Percentiles rank a stretch among this genome's conserved stretches.
phyloP scores from a whole-genome alignment of 2,888 invertebrate genomes.

The Caenorhabditis sp. region DNA sequence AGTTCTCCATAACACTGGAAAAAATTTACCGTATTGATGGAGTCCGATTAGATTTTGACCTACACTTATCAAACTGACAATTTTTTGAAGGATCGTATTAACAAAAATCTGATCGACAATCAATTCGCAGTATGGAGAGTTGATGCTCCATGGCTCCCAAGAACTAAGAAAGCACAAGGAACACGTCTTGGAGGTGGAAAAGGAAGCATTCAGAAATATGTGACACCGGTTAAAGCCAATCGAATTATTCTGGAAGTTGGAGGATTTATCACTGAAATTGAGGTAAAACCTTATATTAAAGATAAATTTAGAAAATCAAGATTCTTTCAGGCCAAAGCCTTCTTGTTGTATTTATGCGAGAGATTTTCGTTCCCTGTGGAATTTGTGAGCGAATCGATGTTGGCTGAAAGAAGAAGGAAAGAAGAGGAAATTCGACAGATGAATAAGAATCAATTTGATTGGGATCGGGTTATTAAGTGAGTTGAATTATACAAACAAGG shows the following conservation, averaged over 20 bases:
- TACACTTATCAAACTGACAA: too few relatives aligned
- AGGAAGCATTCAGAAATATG: constrained; percentile 91
- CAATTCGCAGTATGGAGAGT: constrained; percentile 92
- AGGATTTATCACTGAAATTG: constrained; percentile 84
- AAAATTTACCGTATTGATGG: too few relatives aligned
- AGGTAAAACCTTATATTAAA: constrained; percentile 69
- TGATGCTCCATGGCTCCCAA: constrained; percentile 92
- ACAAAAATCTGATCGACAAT: constrained; percentile 81
- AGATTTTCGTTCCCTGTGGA: constrained; percentile 88
- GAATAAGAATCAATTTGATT: constrained; percentile 74
- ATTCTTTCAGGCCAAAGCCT: constrained; percentile 59
- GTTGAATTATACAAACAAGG: not conserved
- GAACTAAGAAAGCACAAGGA: constrained; percentile 82
- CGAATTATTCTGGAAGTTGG: constrained; percentile 92
- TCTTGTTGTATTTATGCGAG: constrained; percentile 78
- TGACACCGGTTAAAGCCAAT: constrained; percentile 88
- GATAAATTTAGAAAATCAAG: constrained; percentile 1
- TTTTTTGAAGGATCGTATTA: constrained; percentile 77
- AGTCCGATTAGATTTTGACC: too few relatives aligned
- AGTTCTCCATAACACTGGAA: too few relatives aligned
- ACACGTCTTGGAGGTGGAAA: constrained; percentile 81
- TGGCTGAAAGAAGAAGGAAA: constrained; percentile 74
- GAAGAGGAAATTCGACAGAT: constrained; percentile 40
- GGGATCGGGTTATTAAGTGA: constrained; percentile 42
- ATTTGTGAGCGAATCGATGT: constrained; percentile 82